Conservation (phyloP, 2,888 invertebrate species). For the Epinotia ramella region DNA sequence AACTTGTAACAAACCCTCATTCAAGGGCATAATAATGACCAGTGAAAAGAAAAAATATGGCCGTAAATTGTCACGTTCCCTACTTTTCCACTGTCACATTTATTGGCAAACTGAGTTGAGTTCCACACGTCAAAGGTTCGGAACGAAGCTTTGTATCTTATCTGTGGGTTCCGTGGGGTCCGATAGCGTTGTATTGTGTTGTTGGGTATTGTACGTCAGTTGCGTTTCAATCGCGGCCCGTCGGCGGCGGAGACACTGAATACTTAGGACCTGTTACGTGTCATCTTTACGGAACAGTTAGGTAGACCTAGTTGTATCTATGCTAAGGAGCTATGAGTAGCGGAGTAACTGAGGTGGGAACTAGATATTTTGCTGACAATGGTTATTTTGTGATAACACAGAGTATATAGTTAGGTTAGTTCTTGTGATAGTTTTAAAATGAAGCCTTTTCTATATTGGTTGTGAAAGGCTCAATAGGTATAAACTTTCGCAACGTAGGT, state of each 20-base stretch:
- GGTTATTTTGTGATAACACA: no score
- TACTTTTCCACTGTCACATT: slow-evolving; percentile 29
- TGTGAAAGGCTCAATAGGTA: neutral
- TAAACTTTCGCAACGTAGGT: neutral
- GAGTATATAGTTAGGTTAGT: no score
- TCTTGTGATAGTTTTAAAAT: neutral
- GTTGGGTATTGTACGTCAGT: slow-evolving; percentile 63
- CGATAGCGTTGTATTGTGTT: slow-evolving; percentile 65
- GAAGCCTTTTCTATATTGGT: neutral
- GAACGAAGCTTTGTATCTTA: slow-evolving; percentile 66
- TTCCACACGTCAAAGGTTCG: slow-evolving; percentile 60
- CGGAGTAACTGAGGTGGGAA: neutral
- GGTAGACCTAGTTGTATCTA: slow-evolving; percentile 21
- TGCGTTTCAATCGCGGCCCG: slow-evolving; percentile 61
- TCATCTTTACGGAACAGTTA: slow-evolving; percentile 29
- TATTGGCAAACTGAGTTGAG: slow-evolving; percentile 47
- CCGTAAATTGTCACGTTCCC: slow-evolving; percentile 24
- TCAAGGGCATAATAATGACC: slow-evolving; percentile 19
- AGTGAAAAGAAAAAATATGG: slow-evolving; percentile 18
- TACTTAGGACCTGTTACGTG: slow-evolving; percentile 57
- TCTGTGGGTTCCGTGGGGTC: slow-evolving; percentile 59
- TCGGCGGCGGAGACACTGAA: slow-evolving; percentile 56
- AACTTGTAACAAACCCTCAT: slow-evolving; percentile 17
- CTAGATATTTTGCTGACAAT: neutral
- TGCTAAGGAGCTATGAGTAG: neutral